Evolutionary conservation across 2,113 vertebrate genomes (phyloP), one percentile per base, ranked within the genome.

Genomic region (Oxygymnocypris stewartii): DNA sequence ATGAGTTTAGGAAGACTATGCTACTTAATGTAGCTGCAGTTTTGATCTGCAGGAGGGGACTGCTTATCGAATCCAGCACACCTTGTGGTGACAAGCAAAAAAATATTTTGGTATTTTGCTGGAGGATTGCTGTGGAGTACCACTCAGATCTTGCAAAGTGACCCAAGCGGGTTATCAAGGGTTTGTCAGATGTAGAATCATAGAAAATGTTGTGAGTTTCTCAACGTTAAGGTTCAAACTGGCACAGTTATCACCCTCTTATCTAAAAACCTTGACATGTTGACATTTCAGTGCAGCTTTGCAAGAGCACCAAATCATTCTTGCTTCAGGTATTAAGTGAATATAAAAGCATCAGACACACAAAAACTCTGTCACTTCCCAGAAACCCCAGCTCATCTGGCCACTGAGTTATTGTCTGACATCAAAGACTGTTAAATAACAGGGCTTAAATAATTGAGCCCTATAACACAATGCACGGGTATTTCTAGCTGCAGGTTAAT

Each of bases 361-460:
- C 63, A 54, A 78, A 85, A 76, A 25, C 44, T 57, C 80, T 71
- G 75, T 90, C 85, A 75, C 63, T 82, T 77, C 86, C 61, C 35
- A 81, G 23, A 9, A 42, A 87, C 83, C 63, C 78, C 61, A 89
- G 74, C 79, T 85, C 51, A 74, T 84, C 88, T 87, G 86, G 76
- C 87, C 76, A 83, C 13, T 9, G 49, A 88, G 74, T 67, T 92
- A 90, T 88, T 92, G 90, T 91, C 89, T 91, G 88, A 90, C 90
- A 86, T 89, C 90, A 85, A 91, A 92, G 90, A 89, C 87, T 90
- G 85, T 93, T 93, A 76, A 92, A 87, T 91, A 92, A 92, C 91
- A 89, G 88, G 88, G 87, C 93, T 93, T 92, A 89, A 91, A 90
- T 92, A 90, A 93, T 91, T 91, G 76, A 94, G 92, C 93, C 89